These are phyloP conservation scores for Tetanocera ferruginea DNA, from an alignment of 2,888 invertebrate genomes.

Conservation along the genomic window DNA sequence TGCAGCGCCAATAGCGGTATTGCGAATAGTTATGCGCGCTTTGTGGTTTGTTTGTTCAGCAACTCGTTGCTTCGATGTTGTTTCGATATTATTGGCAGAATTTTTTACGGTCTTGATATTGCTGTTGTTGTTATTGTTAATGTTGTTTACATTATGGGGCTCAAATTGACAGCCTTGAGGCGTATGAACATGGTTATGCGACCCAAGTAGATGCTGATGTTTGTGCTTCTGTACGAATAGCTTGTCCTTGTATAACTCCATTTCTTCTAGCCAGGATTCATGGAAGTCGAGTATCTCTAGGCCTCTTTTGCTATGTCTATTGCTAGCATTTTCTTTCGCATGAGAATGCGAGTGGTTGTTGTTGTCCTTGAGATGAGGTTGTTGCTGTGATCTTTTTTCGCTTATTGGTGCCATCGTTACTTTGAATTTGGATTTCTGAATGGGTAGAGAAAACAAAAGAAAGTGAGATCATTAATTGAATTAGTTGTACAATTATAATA, in stretches of 20 bases:
- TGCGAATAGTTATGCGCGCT: conserved; percentile 13
- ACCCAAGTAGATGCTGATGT: conserved; percentile 52
- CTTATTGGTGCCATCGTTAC: conserved; percentile 67
- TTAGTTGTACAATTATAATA: background rate
- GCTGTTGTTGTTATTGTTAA: conserved; percentile 25
- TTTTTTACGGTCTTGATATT: conserved; percentile 5
- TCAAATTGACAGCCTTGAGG: conserved; percentile 50
- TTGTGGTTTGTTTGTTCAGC: background rate
- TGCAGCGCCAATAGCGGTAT: conserved; percentile 23
- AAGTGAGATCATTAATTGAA: conserved; percentile 5
- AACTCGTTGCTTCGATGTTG: conserved; percentile 6
- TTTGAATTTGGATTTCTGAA: conserved; percentile 60
- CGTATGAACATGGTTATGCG: conserved; percentile 58
- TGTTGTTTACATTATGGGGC: conserved; percentile 38
- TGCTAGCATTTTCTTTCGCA: conserved; percentile 60
- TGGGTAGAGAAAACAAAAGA: conserved; percentile 5
- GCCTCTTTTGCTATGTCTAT: conserved; percentile 53
- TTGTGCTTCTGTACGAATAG: conserved; percentile 61
- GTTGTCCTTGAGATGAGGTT: conserved; percentile 49
- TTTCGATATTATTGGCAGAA: conserved; percentile 36
- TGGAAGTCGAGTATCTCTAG: conserved; percentile 68
- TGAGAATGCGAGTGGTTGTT: conserved; percentile 46
- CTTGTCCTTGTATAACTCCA: conserved; percentile 66
- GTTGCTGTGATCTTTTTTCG: conserved; percentile 63
- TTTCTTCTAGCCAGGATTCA: conserved; percentile 68